Evolutionary conservation across 2,888 invertebrate genomes (phyloP), one percentile per base, ranked within the genome.

Genomic region (Spodoptera picta): DNA sequence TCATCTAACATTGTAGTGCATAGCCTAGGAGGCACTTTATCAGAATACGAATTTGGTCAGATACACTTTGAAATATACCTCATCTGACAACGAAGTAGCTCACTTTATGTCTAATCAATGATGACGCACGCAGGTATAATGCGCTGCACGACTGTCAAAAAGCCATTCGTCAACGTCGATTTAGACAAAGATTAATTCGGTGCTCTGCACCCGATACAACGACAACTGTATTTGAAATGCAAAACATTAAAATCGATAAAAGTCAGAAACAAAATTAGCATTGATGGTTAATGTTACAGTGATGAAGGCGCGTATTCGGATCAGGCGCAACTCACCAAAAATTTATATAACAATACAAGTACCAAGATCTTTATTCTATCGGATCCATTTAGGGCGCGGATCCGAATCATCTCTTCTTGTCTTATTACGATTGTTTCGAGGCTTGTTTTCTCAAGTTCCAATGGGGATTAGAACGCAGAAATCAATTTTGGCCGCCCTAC

Each of bases 61-160:
- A 36, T 36, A 7, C 2, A 36, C 36, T 31, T 31, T 5, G 36
- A 36, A 5, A 27, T 27, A 27, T 27, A 27, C 6, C 6, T 31
- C 6, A 6, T 31, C 6, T 3, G 31, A 31, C 2, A 19, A 19
- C 19, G 19, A 19, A 19, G 27, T 23, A 7, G 19, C 10, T 4
- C 27, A 36, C 5, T 6, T 27, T 4, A 14, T n/a, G 3, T 11
- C 4, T 19, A 14, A 41, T 36, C 0, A 11, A 62, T 10, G 19
- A 71, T 59, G 73, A 3, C 36, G 9, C 12, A 42, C 9, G 1
- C 9, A 7, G n/a, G 2, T 3, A 9, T n/a, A 12, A 44, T n/a
- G 11, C 61, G 67, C 4, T 58, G 58, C 23, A 1, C 43, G 1
- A 19, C 42, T 7, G n/a, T 52, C 44, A 72, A 61, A 48, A 72